Base-by-base conservation (phyloP, 1,140 invertebrate species). In the Chrysoperla carnea region DNA sequence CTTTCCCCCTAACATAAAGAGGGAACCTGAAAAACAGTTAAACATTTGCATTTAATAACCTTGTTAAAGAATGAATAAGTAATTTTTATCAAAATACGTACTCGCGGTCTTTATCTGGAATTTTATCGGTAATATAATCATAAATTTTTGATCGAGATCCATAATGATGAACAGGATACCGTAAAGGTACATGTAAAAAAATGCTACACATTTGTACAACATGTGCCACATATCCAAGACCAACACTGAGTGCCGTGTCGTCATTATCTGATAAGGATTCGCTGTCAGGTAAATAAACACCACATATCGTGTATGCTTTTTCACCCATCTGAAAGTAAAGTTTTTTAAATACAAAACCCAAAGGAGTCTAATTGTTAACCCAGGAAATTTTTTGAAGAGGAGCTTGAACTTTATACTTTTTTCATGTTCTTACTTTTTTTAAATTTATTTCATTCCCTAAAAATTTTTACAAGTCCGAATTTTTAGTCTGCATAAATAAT, bases 191-290 rank as follows among this genome's bases (percentile, higher is more conserved):
- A 60, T 87, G 78, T 35, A 90, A 65, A 54, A 90, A 78, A 46
- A 73, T 75, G 6, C 82, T 75, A 50, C 87, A 73, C 76, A 89
- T 84, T 48, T 78, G 64, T 3, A 84, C 69, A 12, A 84, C 61
- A 58, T 90, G 85, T 43, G 80, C 76, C 37, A 86, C 79, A 56
- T 79, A 88, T 29, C 87, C 84, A 33, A 90, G 63, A 7, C 81
- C 81, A 36, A 85, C 78, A 28, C 80, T 74, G 37, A 84, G 64
- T 52, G 72, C 73, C 29, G 67, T 68, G 50, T 82, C 76, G 56
- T 73, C 73, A 48, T 61, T 69, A 61, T 70, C 69, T 46, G 63
- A 57, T 48, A 76, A 69, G 43, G 71, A 61, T 52, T 83, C 78
- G 13, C 80, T 75, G 58, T 84, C 76, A 6, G 84, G 84, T 42